phyloP scores from a whole-genome alignment of 2,888 invertebrate species.

The Patella depressa region DNA sequence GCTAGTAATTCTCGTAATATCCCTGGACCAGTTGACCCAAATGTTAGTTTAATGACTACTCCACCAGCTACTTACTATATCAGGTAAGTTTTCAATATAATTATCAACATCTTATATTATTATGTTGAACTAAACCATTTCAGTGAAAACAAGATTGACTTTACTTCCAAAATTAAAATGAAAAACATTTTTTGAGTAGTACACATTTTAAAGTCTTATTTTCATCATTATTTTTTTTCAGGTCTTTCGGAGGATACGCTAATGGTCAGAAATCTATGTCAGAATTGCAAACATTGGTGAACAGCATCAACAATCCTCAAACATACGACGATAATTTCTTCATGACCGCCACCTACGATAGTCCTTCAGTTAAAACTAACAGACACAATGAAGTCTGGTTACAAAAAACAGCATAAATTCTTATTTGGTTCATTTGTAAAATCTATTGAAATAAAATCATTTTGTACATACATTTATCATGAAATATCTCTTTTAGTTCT shows the following conservation, averaged over 20 bases:
- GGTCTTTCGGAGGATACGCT: background rate
- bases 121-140: too few relatives aligned
- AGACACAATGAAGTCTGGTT: constrained; percentile 5
- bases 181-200: too few relatives aligned
- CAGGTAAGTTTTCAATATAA: background rate
- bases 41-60: background rate
- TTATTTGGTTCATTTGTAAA: too few relatives aligned
- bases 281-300: background rate
- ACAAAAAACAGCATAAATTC: background rate
- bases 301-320: background rate
- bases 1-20: background rate
- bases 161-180: too few relatives aligned
- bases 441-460: too few relatives aligned
- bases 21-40: background rate
- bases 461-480: too few relatives aligned
- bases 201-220: too few relatives aligned
- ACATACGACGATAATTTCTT: background rate
- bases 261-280: background rate
- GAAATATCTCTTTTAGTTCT: too few relatives aligned
- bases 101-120: too few relatives aligned
- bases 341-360: background rate
- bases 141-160: too few relatives aligned
- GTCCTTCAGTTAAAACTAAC: background rate
- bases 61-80: background rate
- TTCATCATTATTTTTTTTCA: background rate